Base-by-base conservation (phyloP, 2,797 vertebrate genomes). In the Gastrophryne carolinensis region DNA sequence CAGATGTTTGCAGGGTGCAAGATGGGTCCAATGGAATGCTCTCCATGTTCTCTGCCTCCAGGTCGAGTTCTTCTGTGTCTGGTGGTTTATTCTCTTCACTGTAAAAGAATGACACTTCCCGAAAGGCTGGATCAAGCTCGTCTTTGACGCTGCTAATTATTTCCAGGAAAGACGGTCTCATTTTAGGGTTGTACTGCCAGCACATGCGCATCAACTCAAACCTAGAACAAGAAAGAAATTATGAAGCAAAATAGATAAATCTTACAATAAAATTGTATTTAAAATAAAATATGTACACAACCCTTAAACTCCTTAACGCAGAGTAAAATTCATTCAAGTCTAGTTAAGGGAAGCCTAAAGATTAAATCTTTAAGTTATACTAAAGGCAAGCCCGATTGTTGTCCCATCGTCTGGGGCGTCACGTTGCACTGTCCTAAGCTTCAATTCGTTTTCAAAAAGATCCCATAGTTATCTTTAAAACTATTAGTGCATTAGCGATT, bases 121-220 rank as follows among this genome's bases (percentile, higher is more conserved):
- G 90, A 86, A 98, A 99, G 1, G 93, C 88, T 0, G 95, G 91
- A 57, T 98, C 95, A 88, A 99, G 84, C 78, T 99, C 96, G 0
- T 96, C 96, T 72, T 96, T 98, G 83, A 99, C 93, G 90, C 95
- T 97, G 84, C 87, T 90, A 65, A 99, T 99, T 79, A 99, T 98
- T 83, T 99, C 98, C 88, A 96, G 89, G 89, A 99, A 99, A 75
- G 97, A 90, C 1, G 97, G 98, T 19, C 98, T 88, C 95, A 98
- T 98, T 83, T 96, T 98, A 0, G 96, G 97, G 77, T 99, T 98
- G 83, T 97, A 99, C 88, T 98, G 98, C 98, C 98, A 99, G 89
- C 98, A 99, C 96, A 98, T 95, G 73, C 96, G 92, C 98, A 99
- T 99, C 85, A 99, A 75, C 52, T 98, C 97, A 7, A 98, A 99